Evolutionary conservation across 2,113 vertebrate genomes (phyloP), one percentile per base, ranked within the genome.

Genomic region (Ophthalmolycus amberensis): DNA sequence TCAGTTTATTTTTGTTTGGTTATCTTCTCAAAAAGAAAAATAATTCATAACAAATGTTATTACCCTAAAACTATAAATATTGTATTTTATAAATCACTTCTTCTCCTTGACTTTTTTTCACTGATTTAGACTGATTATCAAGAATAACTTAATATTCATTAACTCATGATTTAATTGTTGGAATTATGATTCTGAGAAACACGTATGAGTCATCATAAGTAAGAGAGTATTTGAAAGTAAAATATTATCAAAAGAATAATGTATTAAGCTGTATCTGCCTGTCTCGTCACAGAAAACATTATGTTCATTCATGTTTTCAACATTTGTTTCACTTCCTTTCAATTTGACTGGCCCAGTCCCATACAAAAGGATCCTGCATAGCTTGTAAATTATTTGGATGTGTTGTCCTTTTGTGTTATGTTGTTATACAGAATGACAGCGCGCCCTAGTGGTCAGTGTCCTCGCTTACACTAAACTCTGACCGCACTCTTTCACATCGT

Each of bases 391-490:
- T 9, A 2, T 20, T 69, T 22, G 11, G 56, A 42, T 58, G 25
- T 25, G 25, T 25, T 27, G n/a, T 54, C 20, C 25, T 22, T 42
- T 67, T 11, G 12, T 6, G 6, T 29, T 34, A 6, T 22, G 22
- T 65, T 50, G 20, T 32, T 3, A 54, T 63, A 9, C 62, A 62
- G 79, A 59, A n/a, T 63, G 65, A 86, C 67, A 89, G 44, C 50
- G 77, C 77, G 0, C 42, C 50, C 90, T 89, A 42, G 87, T 82
- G 93, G 86, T 27, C 22, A 0, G 0, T 42, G 4, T 38, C 0
- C 4, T 14, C 5, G 60, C 40, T n/a, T 71, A 58, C 82, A 80
- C 32, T 18, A 15, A 54, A 37, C 38, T 27, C 1, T 0, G 2
- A 56, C 15, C 1, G 9, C 20, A 40, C 14, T 40, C 9, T 37